These are phyloP conservation scores for Parazoanthus atlanticus DNA, from an alignment of 92 coral and sea anemone species.

Conservation along the genomic window DNA sequence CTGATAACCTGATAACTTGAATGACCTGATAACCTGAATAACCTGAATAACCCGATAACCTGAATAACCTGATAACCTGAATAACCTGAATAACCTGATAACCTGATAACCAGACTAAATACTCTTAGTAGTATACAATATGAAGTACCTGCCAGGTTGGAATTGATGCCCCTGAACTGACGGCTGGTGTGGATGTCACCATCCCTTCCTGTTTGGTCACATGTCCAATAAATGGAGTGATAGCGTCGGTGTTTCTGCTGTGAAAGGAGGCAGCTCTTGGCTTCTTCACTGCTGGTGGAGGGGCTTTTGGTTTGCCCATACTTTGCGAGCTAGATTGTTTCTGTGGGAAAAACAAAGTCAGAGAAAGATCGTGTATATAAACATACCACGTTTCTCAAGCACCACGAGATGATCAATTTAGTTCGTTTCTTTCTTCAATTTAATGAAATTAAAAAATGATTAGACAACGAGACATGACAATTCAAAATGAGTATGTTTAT, in stretches of 20 bases:
- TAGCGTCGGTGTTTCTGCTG: conserved; percentile 42
- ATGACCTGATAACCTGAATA: too few species aligned
- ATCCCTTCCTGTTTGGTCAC: conserved; percentile 51
- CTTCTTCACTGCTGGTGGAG: background rate
- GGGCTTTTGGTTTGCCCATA: background rate
- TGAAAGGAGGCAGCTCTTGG: conserved; percentile 36
- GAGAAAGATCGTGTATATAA: too few species aligned
- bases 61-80: too few species aligned
- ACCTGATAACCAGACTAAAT: too few species aligned
- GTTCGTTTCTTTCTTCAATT: too few species aligned
- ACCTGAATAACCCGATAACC: too few species aligned
- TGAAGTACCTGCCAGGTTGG: conserved; percentile 56
- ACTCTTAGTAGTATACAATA: background rate
- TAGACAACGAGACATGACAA: too few species aligned
- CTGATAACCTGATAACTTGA: too few species aligned
- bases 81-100: too few species aligned
- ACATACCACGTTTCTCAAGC: background rate
- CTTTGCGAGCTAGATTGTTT: conserved; percentile 1
- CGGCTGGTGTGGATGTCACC: conserved; percentile 75
- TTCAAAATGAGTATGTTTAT: too few species aligned
- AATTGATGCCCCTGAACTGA: conserved; percentile 52
- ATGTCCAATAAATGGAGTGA: conserved; percentile 56
- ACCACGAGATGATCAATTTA: background rate
- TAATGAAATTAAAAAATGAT: too few species aligned
- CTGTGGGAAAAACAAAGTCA: background rate